phyloP scores from a whole-genome alignment of 2,113 vertebrate species.

The Istiophorus platypterus region DNA sequence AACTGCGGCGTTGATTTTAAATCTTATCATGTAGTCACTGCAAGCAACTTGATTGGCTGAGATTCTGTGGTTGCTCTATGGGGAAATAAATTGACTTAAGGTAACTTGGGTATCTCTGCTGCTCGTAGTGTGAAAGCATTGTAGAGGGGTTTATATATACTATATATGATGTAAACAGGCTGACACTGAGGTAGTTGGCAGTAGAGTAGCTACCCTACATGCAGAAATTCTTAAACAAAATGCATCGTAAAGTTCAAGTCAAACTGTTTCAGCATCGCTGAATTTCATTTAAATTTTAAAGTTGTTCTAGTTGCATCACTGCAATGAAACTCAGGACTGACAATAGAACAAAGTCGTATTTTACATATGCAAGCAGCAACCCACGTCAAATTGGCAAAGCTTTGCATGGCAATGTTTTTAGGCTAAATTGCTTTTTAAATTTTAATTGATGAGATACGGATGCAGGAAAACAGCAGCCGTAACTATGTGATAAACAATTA shows the following conservation, averaged over 20 bases:
- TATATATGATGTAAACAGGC: background rate
- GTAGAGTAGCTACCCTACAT: background rate
- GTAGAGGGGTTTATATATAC: background rate
- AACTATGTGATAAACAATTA: background rate
- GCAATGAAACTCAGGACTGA: background rate
- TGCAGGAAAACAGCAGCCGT: background rate
- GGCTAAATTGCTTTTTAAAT: background rate
- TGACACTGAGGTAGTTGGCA: background rate
- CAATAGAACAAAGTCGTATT: background rate
- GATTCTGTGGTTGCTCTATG: background rate
- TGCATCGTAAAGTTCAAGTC: background rate
- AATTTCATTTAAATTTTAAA: background rate
- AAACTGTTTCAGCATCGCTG: background rate
- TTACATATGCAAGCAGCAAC: background rate
- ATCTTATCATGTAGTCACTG: background rate
- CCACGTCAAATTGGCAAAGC: too few species aligned
- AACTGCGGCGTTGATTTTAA: constrained; percentile 3
- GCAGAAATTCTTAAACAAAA: background rate
- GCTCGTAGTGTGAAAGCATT: background rate
- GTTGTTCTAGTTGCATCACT: background rate
- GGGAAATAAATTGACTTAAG: background rate
- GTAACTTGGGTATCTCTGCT: background rate
- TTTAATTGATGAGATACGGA: background rate
- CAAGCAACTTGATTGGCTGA: background rate
- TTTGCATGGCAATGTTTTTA: background rate